These are phyloP conservation scores for Ivindomyrus marchei DNA, from an alignment of 2,113 vertebrate species.

Conservation along the genomic window DNA sequence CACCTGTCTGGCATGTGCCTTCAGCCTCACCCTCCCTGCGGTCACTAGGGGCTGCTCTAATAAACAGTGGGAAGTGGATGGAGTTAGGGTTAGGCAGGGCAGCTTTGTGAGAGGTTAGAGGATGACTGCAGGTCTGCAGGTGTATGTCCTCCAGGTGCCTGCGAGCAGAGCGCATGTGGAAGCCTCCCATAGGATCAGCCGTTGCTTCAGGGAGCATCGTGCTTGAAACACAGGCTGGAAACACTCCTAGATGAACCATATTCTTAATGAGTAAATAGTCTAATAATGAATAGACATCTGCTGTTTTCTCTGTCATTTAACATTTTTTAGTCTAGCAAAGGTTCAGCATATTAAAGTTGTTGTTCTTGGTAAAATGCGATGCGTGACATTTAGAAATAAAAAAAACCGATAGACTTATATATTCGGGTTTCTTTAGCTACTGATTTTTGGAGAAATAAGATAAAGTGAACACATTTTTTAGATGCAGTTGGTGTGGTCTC, in stretches of 20 bases:
- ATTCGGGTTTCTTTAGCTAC: neutral
- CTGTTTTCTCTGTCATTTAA: neutral
- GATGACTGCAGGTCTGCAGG: neutral
- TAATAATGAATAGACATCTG: slow-evolving; percentile 1
- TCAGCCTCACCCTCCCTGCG: slow-evolving; percentile 19
- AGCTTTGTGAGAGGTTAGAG: neutral
- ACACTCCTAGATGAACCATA: neutral
- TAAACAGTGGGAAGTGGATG: neutral
- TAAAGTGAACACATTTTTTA: neutral
- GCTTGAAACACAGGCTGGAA: neutral
- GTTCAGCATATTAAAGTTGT: neutral
- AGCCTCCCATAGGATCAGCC: neutral
- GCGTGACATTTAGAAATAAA: neutral
- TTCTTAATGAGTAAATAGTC: neutral
- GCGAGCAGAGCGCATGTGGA: neutral
- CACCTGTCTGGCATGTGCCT: neutral
- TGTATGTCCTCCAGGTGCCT: neutral
- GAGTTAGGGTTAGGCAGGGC: neutral
- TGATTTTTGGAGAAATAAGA: neutral
- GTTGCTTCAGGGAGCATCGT: neutral
- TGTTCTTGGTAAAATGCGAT: neutral
- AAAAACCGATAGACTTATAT: neutral
- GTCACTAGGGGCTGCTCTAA: slow-evolving; percentile 43
- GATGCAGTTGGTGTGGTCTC: neutral
- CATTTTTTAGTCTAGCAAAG: neutral